Evolutionary conservation across 1,140 invertebrate species (phyloP).

Genomic region (Ostrea denselamellosa): DNA sequence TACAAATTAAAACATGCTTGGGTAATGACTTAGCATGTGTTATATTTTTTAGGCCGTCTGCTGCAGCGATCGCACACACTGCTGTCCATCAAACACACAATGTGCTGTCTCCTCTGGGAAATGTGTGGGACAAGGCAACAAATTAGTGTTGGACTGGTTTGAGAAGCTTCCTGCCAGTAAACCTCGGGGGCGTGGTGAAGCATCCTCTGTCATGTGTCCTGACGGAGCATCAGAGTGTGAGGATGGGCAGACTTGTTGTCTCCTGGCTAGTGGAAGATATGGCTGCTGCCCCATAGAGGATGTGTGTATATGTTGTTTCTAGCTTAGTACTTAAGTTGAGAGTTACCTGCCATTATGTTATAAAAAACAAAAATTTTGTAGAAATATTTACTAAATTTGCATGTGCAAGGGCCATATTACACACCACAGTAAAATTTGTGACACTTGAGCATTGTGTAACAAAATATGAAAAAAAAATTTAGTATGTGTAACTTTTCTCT

Average conservation of each 20-base stretch:
- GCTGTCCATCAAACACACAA: constrained; percentile 68
- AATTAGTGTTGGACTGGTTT: constrained; percentile 51
- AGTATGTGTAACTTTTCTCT: no score
- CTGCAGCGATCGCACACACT: constrained; percentile 72
- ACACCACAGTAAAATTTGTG: no score
- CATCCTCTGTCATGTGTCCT: constrained; percentile 60
- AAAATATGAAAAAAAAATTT: no score
- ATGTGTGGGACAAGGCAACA: constrained; percentile 58
- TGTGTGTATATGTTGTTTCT: constrained; percentile 50
- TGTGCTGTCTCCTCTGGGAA: constrained; percentile 64
- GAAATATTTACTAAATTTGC: no score
- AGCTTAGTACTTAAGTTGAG: no score
- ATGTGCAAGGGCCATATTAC: no score
- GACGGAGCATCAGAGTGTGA: constrained; percentile 74
- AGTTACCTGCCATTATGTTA: no score
- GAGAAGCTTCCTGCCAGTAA: constrained; percentile 45
- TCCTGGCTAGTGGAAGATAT: constrained; percentile 68
- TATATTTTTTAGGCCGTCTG: constrained; percentile 70
- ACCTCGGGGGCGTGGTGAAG: neutral
- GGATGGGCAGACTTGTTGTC: constrained; percentile 77
- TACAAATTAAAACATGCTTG: no score
- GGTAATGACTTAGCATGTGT: neutral
- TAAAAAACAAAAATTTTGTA: no score
- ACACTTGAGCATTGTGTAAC: no score
- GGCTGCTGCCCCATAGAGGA: constrained; percentile 78